These are phyloP conservation scores for Phasia obesa DNA, from an alignment of 2,888 invertebrate genomes.

Conservation along the genomic window DNA sequence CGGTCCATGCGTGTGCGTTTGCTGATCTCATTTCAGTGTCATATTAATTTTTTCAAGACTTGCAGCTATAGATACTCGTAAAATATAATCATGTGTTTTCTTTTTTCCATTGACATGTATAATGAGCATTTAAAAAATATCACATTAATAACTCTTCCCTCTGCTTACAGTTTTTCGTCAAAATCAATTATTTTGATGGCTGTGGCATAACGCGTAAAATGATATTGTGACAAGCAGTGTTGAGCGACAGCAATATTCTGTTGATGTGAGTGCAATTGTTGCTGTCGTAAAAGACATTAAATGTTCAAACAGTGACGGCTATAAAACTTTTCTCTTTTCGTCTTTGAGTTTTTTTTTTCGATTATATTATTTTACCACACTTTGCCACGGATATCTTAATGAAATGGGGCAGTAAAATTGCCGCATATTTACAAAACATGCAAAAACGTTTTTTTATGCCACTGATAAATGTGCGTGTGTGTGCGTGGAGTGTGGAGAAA, in stretches of 20 bases:
- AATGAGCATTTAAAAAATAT: constrained; percentile 57
- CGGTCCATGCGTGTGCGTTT: neutral
- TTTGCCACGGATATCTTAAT: neutral
- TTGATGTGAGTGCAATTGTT: constrained; percentile 30
- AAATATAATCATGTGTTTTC: neutral
- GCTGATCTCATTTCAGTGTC: constrained; percentile 26
- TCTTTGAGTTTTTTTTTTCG: neutral
- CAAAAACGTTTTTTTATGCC: constrained; percentile 9
- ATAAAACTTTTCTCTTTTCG: neutral
- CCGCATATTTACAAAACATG: neutral
- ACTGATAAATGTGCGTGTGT: constrained; percentile 2
- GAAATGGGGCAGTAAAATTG: neutral
- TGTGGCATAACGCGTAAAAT: constrained; percentile 37
- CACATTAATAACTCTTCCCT: constrained; percentile 53
- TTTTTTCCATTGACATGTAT: constrained; percentile 23
- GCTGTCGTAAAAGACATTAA: constrained; percentile 36
- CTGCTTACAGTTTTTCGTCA: constrained; percentile 50
- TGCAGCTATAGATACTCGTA: constrained; percentile 36
- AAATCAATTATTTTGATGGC: constrained; percentile 56
- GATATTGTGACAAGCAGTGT: constrained; percentile 28
- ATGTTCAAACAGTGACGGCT: constrained; percentile 9
- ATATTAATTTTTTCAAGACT: neutral
- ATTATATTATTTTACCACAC: neutral
- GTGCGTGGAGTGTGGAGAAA: neutral
- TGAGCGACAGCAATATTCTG: neutral